Evolutionary conservation across 2,888 invertebrate species (phyloP).

Genomic region (Apoda limacodes): DNA sequence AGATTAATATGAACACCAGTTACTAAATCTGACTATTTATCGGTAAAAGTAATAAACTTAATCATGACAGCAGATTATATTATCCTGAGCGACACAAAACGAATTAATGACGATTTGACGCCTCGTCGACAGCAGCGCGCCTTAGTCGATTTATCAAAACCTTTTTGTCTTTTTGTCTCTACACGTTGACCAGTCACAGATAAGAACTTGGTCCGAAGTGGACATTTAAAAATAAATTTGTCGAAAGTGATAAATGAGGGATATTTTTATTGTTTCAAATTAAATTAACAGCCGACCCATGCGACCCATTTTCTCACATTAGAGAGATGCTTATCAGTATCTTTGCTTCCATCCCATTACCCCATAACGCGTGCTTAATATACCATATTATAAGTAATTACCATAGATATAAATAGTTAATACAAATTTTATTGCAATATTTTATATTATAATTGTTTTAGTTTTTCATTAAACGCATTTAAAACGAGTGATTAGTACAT

Average conservation of each 20-base stretch:
- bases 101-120: slow-evolving; percentile 39
- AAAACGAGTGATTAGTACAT: too few relatives aligned
- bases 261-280: slow-evolving; percentile 69
- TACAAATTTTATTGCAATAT: slow-evolving; percentile 60
- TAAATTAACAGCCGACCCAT: slow-evolving; percentile 66
- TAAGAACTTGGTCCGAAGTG: slow-evolving; percentile 56
- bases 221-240: slow-evolving; percentile 70
- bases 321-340: slow-evolving; percentile 66
- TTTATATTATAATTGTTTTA: slow-evolving; percentile 68
- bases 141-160: slow-evolving; percentile 47
- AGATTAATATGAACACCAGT: too few relatives aligned
- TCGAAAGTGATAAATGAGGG: slow-evolving; percentile 68
- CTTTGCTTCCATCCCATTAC: slow-evolving; percentile 70
- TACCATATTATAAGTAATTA: too few relatives aligned
- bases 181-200: slow-evolving; percentile 45
- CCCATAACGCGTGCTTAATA: too few relatives aligned
- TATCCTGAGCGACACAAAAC: slow-evolving; percentile 14
- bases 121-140: slow-evolving; percentile 44
- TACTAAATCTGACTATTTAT: too few relatives aligned
- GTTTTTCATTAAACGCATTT: too few relatives aligned
- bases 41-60: too few relatives aligned
- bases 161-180: slow-evolving; percentile 42
- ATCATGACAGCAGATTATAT: background rate
- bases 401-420: too few relatives aligned
- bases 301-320: slow-evolving; percentile 67